Evolutionary conservation across 2,797 vertebrate species (phyloP), one percentile per base, ranked within the genome.

Genomic region (Centropyge bicolor): DNA sequence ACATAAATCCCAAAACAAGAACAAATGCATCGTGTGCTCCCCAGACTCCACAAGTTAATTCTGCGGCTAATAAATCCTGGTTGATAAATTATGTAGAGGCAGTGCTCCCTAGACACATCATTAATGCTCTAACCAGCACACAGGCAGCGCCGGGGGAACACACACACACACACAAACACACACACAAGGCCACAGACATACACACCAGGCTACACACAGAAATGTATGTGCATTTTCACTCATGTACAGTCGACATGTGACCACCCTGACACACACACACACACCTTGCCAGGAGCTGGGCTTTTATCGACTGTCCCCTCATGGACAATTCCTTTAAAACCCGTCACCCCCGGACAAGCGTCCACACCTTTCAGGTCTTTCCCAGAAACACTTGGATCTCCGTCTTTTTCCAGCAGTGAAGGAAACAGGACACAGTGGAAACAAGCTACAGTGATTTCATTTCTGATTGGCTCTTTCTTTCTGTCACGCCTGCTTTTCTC

Each of bases 71-170:
- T 93, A 92, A 92, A 91, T 92, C 83, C 82, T 83, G 78, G 64
- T 90, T 93, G 81, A 93, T 94, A 85, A 93, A 94, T 93, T 88
- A 94, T 93, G 88, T 81, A 94, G 78, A 83, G 69, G 81, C 61
- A 60, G 77, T 5, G 56, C 70, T 92, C 91, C 89, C 74, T 36
- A 51, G 90, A 90, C 79, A 72, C 89, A 87, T 91, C 90, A 93
- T 92, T 93, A 93, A 91, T 86, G 90, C 84, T 87, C 81, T 87
- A 91, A 92, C 85, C 80, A 88, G 91, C 85, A 83, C 83, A 81
- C 57, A 82, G 74, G 75, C 80, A 59, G 74, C 57, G 52, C 70
- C n/a, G 11, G 71, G 89, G 78, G 76, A 84, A 59, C 22, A 24
- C 17, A 38, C 19, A 41, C 31, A 35, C 35, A 54, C 14, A 45